A percentile compares a stretch with the other conserved stretches of the same genome.
These are phyloP conservation scores for Phaetusa simplex DNA, from an alignment of 2,113 vertebrate genomes.

Conservation along the genomic window DNA sequence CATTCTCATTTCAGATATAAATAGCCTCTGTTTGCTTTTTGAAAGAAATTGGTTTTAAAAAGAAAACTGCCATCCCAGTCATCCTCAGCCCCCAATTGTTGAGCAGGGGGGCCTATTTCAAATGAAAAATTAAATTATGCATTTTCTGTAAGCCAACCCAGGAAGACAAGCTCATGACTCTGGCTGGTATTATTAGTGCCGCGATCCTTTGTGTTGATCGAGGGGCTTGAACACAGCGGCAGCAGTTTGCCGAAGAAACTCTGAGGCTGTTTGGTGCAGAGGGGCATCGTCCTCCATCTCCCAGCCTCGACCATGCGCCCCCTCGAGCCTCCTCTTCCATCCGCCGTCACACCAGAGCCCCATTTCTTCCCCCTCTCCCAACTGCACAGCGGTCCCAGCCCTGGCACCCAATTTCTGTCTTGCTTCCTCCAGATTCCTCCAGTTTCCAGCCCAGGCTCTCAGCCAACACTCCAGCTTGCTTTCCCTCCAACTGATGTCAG, in stretches of 20 bases:
- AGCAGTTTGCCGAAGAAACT: neutral
- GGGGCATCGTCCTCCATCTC: neutral
- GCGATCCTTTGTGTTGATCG: neutral
- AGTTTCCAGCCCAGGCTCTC: neutral
- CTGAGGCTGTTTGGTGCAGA: neutral
- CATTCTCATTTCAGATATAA: slow-evolving; percentile 13
- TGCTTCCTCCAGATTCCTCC: neutral
- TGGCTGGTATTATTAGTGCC: neutral
- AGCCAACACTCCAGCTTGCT: neutral
- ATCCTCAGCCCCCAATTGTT: neutral
- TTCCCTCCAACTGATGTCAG: neutral
- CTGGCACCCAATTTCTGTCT: neutral
- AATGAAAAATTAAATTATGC: slow-evolving; percentile 1
- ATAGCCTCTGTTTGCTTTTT: slow-evolving; percentile 35
- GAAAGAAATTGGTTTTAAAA: slow-evolving; percentile 15
- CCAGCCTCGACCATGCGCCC: neutral
- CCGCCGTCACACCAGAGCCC: neutral
- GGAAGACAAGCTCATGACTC: neutral
- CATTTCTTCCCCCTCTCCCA: neutral
- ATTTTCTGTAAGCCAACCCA: neutral
- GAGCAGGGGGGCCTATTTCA: neutral
- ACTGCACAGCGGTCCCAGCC: neutral
- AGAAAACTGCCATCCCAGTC: slow-evolving; percentile 14
- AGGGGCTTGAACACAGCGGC: neutral
- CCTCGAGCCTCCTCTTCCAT: fast-evolving